phyloP scores from a whole-genome alignment of 2,797 vertebrate species.

The Brachyrhaphis roseni region DNA sequence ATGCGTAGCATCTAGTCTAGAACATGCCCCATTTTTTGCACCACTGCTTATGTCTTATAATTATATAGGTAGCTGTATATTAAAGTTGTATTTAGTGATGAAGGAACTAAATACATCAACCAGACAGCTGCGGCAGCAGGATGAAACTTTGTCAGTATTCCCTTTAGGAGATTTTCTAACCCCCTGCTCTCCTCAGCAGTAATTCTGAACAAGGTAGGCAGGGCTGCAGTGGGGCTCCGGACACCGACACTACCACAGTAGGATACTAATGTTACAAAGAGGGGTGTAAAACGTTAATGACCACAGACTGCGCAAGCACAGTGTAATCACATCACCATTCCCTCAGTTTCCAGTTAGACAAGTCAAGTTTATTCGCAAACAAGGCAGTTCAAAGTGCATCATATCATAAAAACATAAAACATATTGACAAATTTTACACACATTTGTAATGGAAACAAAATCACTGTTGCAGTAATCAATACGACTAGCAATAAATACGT shows the following conservation, averaged over 20 bases:
- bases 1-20: too few species aligned
- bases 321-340: constrained; percentile 55
- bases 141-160: not conserved
- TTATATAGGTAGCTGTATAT: not conserved
- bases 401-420: too few species aligned
- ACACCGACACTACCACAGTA: constrained; percentile 37
- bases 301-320: constrained; percentile 54
- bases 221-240: constrained; percentile 42
- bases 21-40: too few species aligned
- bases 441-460: too few species aligned
- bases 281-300: constrained; percentile 66
- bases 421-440: too few species aligned
- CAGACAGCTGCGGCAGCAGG: not conserved
- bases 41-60: not conserved
- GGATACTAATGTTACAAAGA: constrained; percentile 41
- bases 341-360: constrained; percentile 36
- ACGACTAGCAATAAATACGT: too few species aligned
- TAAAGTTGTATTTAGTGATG: not conserved
- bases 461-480: too few species aligned
- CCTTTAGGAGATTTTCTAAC: not conserved
- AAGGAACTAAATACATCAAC: not conserved
- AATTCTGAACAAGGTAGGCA: not conserved
- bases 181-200: not conserved
- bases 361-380: too few species aligned
- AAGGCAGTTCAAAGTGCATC: too few species aligned